A percentile compares a stretch with the other conserved stretches of the same genome.
These are phyloP conservation scores for Anhinga rufa DNA, from an alignment of 2,113 vertebrate species.

Conservation along the genomic window DNA sequence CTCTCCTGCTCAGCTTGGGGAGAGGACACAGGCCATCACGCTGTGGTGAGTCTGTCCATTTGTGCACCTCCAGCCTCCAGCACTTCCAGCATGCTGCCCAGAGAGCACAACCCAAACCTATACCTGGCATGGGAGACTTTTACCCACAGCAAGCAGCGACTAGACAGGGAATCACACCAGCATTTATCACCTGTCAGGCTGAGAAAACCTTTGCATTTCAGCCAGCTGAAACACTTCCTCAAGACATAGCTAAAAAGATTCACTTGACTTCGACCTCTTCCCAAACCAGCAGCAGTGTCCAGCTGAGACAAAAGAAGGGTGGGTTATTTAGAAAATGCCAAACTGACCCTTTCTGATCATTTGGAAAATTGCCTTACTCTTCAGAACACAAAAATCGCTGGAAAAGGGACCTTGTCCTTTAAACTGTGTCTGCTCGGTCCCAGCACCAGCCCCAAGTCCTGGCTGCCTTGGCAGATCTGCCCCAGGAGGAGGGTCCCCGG, in stretches of 20 bases:
- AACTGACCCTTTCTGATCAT: background rate
- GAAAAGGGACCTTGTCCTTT: background rate
- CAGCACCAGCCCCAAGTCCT: rapidly evolving
- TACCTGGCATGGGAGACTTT: background rate
- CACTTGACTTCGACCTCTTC: background rate
- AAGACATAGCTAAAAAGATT: background rate
- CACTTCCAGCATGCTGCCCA: background rate
- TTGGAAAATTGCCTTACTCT: background rate
- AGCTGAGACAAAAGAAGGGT: background rate
- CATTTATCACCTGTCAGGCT: background rate
- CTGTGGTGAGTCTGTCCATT: background rate
- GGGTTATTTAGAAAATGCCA: background rate
- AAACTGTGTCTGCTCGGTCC: background rate
- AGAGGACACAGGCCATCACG: background rate
- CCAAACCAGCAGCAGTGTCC: background rate
- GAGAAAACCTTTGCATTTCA: background rate
- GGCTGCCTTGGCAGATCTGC: background rate
- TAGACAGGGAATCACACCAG: background rate
- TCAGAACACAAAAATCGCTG: background rate
- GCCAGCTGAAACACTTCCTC: background rate
- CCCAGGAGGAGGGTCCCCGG: no score
- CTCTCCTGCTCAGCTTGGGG: background rate
- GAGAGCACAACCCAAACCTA: background rate
- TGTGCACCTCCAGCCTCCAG: background rate
- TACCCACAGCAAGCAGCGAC: background rate